These are phyloP conservation scores for Bombus soroeensis DNA, from an alignment of 1,140 invertebrate species.

Conservation along the genomic window DNA sequence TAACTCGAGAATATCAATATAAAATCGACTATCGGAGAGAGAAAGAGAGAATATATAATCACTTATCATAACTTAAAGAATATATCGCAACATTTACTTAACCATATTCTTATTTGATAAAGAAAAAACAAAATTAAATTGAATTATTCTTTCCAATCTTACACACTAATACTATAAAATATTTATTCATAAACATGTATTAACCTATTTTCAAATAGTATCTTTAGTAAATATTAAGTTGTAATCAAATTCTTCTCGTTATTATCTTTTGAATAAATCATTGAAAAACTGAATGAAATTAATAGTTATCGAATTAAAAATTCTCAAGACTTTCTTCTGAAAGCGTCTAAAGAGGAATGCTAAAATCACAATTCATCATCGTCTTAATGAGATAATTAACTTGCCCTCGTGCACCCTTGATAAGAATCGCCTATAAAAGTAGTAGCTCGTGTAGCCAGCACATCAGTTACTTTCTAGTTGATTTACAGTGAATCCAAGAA, in stretches of 20 bases:
- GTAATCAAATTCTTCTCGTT: neutral
- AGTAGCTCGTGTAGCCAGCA: conserved; percentile 13
- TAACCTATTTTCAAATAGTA: neutral
- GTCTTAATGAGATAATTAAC: conserved; percentile 60
- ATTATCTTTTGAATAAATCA: neutral
- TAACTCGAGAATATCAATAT: conserved; percentile 13
- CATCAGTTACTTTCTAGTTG: conserved; percentile 67
- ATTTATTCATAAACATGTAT: no score
- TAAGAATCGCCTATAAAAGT: conserved; percentile 77
- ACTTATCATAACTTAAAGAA: neutral
- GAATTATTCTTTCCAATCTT: neutral
- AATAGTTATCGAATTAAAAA: neutral
- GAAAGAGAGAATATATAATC: neutral
- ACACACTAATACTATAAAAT: neutral
- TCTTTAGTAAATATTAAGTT: neutral
- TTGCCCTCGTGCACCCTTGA: conserved; percentile 69
- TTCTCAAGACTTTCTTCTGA: neutral
- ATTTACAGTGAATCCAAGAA: conserved; percentile 1
- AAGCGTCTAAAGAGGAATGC: neutral
- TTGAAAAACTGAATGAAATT: neutral
- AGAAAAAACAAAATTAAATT: neutral
- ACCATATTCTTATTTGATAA: neutral
- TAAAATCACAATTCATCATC: conserved; percentile 20
- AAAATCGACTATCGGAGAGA: conserved; percentile 10
- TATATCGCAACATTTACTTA: neutral